A percentile compares a stretch with the other conserved stretches of the same genome.
phyloP scores from a whole-genome alignment of 2,888 invertebrate species.

The Nebria brevicollis region DNA sequence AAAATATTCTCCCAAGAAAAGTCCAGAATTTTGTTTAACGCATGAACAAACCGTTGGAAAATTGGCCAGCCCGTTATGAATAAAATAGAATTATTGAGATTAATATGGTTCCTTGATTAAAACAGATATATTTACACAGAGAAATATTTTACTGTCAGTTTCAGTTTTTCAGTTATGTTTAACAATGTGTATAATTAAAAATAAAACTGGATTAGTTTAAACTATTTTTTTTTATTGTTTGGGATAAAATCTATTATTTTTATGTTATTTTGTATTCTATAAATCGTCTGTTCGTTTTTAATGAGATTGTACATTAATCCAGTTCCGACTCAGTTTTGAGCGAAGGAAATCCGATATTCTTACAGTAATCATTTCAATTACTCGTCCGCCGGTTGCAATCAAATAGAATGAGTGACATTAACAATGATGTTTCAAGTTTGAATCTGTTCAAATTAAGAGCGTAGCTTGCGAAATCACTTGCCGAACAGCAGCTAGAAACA shows the following conservation, averaged over 20 bases:
- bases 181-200: neutral
- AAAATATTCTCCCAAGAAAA: neutral
- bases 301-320: neutral
- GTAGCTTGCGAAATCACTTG: slow-evolving; percentile 11
- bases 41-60: neutral
- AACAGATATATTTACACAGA: neutral
- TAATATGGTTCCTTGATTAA: neutral
- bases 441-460: slow-evolving; percentile 17
- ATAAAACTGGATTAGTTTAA: neutral
- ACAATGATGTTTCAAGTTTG: slow-evolving; percentile 18
- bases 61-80: neutral
- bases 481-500: neutral
- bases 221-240: neutral
- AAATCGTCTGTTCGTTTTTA: neutral
- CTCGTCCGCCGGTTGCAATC: neutral
- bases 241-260: neutral
- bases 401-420: slow-evolving; percentile 9
- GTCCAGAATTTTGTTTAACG: neutral
- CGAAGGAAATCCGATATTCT: neutral
- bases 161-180: neutral
- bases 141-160: neutral
- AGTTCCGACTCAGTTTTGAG: neutral
- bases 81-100: neutral
- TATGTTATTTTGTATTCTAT: neutral
- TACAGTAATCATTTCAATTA: neutral